These are phyloP conservation scores for Cyclura pinguis DNA, from an alignment of 2,797 vertebrate species.

Conservation along the genomic window DNA sequence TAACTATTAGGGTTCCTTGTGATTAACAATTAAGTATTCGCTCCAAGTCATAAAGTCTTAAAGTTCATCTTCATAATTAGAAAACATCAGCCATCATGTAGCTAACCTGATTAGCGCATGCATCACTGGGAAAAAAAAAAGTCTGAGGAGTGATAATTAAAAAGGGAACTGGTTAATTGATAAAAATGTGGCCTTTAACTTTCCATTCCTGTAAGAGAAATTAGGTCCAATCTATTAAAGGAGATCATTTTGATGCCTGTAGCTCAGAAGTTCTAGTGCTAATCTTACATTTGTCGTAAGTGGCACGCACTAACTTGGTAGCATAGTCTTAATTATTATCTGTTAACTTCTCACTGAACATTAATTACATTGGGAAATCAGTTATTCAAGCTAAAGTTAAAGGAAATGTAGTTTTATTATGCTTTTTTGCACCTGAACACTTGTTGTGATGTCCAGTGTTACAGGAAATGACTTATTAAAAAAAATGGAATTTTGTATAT, in stretches of 20 bases:
- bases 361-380: not conserved
- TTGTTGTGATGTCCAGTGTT: not conserved
- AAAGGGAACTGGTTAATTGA: not conserved
- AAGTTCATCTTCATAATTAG: conserved; percentile 19
- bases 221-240: not conserved
- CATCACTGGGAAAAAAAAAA: not conserved
- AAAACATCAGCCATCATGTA: conserved; percentile 30
- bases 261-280: not conserved
- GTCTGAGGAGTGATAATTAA: not conserved
- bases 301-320: fast-evolving
- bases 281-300: conserved; percentile 4
- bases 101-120: not conserved
- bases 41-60: conserved; percentile 33
- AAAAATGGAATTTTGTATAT: not conserved
- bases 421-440: not conserved
- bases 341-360: conserved; percentile 13
- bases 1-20: conserved; percentile 11
- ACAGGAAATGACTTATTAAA: not conserved
- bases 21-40: not conserved
- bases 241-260: conserved; percentile 13
- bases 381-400: conserved; percentile 2
- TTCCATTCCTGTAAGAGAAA: not conserved
- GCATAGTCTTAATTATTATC: not conserved
- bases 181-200: not conserved
- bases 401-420: not conserved